These are phyloP conservation scores for Parthenolecanium corni DNA, from an alignment of 2,888 invertebrate genomes.

Conservation along the genomic window DNA sequence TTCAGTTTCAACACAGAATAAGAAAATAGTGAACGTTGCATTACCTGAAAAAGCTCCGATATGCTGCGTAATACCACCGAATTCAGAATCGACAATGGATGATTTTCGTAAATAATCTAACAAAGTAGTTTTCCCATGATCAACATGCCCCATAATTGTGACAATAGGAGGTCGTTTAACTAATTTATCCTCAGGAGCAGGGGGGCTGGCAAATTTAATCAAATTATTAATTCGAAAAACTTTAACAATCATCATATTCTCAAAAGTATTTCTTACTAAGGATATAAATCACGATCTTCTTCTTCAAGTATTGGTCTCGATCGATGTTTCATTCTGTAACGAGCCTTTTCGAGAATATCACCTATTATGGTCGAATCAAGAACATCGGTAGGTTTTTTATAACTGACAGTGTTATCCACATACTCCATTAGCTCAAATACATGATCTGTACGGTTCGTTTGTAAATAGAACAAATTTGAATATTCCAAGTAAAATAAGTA, in stretches of 20 bases:
- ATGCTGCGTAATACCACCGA: constrained; percentile 98
- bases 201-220: constrained; percentile 42
- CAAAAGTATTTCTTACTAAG: constrained; percentile 33
- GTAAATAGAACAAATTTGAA: background rate
- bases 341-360: constrained; percentile 56
- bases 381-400: constrained; percentile 47
- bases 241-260: constrained; percentile 39
- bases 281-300: background rate
- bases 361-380: constrained; percentile 53
- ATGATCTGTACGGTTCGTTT: constrained; percentile 44
- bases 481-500: background rate
- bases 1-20: constrained; percentile 6
- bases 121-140: constrained; percentile 97
- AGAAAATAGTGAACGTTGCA: background rate
- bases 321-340: constrained; percentile 46
- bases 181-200: constrained; percentile 52
- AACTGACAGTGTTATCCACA: constrained; percentile 48
- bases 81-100: constrained; percentile 78
- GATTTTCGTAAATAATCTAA: constrained; percentile 78
- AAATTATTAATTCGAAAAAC: constrained; percentile 25
- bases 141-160: constrained; percentile 99
- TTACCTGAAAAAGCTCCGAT: constrained; percentile 90
- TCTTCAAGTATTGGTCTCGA: background rate
- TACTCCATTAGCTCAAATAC: constrained; percentile 57
- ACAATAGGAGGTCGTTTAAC: constrained; percentile 80